phyloP scores from a whole-genome alignment of 2,113 vertebrate species.

The human (Homo sapiens) region DNA sequence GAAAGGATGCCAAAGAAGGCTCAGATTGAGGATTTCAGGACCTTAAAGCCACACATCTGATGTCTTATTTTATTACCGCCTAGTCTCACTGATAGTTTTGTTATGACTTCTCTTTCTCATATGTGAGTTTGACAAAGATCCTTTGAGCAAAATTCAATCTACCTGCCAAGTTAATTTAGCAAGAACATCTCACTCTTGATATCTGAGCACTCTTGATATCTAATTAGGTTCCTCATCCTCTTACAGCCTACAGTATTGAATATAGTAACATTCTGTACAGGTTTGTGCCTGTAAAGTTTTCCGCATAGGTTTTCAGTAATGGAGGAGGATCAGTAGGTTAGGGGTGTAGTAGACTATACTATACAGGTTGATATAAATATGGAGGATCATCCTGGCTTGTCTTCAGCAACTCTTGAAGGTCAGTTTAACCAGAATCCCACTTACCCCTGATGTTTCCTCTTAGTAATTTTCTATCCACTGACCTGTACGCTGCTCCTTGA shows the following conservation, averaged over 20 bases:
- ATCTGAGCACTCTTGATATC: background rate
- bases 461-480: background rate
- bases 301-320: too few species aligned
- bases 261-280: too few species aligned
- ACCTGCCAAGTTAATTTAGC: background rate
- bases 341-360: too few species aligned
- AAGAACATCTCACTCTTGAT: background rate
- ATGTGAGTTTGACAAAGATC: background rate
- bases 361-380: too few species aligned
- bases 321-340: too few species aligned
- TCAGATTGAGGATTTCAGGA: background rate
- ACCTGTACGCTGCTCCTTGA: fast-evolving
- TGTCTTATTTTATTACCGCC: background rate
- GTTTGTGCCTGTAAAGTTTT: too few species aligned
- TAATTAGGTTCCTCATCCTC: too few species aligned
- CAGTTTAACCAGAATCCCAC: too few species aligned
- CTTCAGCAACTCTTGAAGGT: background rate
- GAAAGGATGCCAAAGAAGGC: background rate
- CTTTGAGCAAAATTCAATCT: background rate
- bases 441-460: background rate
- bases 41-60: background rate
- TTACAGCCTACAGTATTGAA: too few species aligned
- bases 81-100: background rate
- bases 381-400: background rate
- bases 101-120: background rate